A percentile compares a stretch with the other conserved stretches of the same genome.
Evolutionary conservation across 2,888 invertebrate species (phyloP).

Genomic region (Colostygia pectinataria): DNA sequence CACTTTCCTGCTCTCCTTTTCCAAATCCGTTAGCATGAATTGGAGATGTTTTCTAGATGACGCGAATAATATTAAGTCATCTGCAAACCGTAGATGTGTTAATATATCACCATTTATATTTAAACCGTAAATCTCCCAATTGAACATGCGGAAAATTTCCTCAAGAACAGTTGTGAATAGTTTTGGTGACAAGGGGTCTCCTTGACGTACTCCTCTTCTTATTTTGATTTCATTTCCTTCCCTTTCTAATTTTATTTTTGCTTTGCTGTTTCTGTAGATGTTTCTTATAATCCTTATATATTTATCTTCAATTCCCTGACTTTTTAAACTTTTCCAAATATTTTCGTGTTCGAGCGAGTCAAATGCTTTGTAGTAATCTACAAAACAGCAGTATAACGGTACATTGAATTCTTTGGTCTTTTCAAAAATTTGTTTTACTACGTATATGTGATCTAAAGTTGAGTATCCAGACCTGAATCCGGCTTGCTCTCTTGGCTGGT

Average conservation of each 20-base stretch:
- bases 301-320: neutral
- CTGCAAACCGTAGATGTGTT: neutral
- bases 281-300: neutral
- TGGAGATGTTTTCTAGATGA: no score
- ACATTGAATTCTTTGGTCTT: neutral
- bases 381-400: neutral
- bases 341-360: neutral
- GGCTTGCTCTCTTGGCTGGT: constrained; percentile 35
- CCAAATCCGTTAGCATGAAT: no score
- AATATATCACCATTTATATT: neutral
- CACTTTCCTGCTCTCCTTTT: no score
- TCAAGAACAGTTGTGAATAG: no score
- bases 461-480: constrained; percentile 31
- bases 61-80: neutral
- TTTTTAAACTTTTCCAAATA: neutral
- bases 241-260: neutral
- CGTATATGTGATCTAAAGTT: constrained; percentile 34
- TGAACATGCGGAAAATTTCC: neutral
- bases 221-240: neutral
- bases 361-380: neutral
- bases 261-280: neutral
- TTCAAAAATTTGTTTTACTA: constrained; percentile 21
- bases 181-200: neutral
- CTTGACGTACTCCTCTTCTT: neutral
- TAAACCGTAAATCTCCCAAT: neutral